Evolutionary conservation across 2,797 vertebrate species (phyloP).

Genomic region (Falco berigora): DNA sequence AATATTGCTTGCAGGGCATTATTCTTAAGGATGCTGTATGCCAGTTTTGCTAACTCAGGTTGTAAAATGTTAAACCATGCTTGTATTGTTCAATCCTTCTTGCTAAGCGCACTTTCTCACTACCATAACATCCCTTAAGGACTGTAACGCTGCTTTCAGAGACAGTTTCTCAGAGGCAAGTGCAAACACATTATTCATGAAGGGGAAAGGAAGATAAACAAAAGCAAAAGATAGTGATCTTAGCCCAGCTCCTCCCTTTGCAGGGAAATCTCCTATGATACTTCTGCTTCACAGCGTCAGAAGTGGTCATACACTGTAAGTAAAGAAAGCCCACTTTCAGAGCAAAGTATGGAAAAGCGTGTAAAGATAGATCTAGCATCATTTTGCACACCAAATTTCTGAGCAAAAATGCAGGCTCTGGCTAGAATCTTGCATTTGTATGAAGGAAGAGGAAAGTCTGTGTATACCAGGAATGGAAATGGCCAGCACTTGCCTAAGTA

Average conservation of each 20-base stretch:
- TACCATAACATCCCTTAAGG: not conserved
- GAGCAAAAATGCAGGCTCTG: not conserved
- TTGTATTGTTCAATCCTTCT: not conserved
- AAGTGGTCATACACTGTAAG: not conserved
- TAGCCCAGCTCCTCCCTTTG: not conserved
- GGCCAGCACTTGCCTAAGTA: not conserved
- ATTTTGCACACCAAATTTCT: not conserved
- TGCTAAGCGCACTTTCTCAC: not conserved
- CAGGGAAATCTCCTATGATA: not conserved
- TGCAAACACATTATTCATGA: not conserved
- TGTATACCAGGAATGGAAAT: not conserved
- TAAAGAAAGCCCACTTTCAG: not conserved
- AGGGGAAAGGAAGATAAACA: not conserved
- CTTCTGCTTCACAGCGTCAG: not conserved
- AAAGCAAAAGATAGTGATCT: not conserved
- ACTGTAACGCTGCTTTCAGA: not conserved
- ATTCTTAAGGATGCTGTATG: not conserved
- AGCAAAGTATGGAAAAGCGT: not conserved
- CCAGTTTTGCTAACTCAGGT: not conserved
- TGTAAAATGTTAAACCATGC: not conserved
- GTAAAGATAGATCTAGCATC: not conserved
- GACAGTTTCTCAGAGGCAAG: not conserved
- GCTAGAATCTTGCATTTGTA: not conserved
- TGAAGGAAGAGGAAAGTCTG: not conserved
- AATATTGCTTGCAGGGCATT: not conserved